Evolutionary conservation across 2,888 invertebrate genomes (phyloP).

Genomic region (Agonopterix arenella): DNA sequence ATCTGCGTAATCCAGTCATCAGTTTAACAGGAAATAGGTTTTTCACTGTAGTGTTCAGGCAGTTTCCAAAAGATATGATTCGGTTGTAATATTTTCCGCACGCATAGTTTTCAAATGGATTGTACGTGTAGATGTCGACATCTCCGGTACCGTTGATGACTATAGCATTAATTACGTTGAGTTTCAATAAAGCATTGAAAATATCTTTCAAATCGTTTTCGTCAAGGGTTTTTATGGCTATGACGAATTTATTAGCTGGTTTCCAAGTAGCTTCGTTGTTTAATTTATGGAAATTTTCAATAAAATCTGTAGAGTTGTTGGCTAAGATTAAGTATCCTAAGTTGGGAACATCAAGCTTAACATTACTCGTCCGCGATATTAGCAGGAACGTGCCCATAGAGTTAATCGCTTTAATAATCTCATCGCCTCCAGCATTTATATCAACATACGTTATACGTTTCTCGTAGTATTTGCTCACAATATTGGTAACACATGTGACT

Average conservation of each 20-base stretch:
- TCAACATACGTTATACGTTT: slow-evolving; percentile 13
- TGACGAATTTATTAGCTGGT: slow-evolving; percentile 31
- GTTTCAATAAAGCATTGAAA: slow-evolving; percentile 31
- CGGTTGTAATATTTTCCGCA: slow-evolving; percentile 43
- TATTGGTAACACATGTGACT: not conserved
- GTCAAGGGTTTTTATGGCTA: slow-evolving; percentile 24
- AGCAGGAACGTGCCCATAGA: not conserved
- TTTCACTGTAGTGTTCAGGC: slow-evolving; percentile 14
- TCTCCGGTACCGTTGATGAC: slow-evolving; percentile 29
- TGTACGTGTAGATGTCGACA: slow-evolving; percentile 38
- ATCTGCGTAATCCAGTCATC: slow-evolving; percentile 33
- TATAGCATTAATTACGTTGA: slow-evolving; percentile 30
- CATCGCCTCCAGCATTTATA: slow-evolving; percentile 6
- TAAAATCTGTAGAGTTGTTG: slow-evolving; percentile 17
- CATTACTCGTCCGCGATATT: slow-evolving; percentile 6
- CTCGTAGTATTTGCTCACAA: not conserved
- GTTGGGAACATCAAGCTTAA: slow-evolving; percentile 3
- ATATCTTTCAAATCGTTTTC: slow-evolving; percentile 19
- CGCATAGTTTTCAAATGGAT: slow-evolving; percentile 43
- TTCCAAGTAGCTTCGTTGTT: slow-evolving; percentile 31
- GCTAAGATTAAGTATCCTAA: slow-evolving; percentile 28
- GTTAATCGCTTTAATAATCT: slow-evolving; percentile 9
- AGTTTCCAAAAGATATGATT: slow-evolving; percentile 35
- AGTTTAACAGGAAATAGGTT: slow-evolving; percentile 32
- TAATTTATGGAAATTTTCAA: slow-evolving; percentile 14